phyloP scores from a whole-genome alignment of 2,888 invertebrate genomes.

The Ganaspis brasiliensis region DNA sequence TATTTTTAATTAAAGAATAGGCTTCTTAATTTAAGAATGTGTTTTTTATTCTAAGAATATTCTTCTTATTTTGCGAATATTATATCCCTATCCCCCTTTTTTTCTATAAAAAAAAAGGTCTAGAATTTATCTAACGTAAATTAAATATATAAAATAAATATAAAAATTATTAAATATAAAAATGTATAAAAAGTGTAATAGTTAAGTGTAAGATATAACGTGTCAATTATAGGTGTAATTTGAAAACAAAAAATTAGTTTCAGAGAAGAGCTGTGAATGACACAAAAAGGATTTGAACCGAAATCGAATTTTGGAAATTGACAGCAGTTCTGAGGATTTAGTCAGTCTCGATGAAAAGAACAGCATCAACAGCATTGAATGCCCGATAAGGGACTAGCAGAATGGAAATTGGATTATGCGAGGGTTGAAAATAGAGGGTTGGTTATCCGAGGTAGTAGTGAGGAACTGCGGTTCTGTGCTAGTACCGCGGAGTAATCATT shows the following conservation, averaged over 20 bases:
- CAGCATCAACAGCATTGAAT: slow-evolving; percentile 35
- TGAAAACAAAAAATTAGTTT: slow-evolving; percentile 1
- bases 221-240: too few species aligned
- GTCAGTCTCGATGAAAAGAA: slow-evolving; percentile 47
- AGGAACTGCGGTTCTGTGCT: slow-evolving; percentile 62
- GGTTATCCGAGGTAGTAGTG: slow-evolving; percentile 37
- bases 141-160: too few species aligned
- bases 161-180: too few species aligned
- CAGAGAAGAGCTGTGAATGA: not conserved
- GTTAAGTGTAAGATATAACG: too few species aligned
- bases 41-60: too few species aligned
- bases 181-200: too few species aligned
- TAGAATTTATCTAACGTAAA: too few species aligned
- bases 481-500: slow-evolving; percentile 65
- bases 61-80: too few species aligned
- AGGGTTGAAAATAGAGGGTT: slow-evolving; percentile 64
- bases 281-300: slow-evolving; percentile 7
- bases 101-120: too few species aligned
- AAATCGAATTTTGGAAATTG: slow-evolving; percentile 38
- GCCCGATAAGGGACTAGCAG: slow-evolving; percentile 55
- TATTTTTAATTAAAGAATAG: too few species aligned
- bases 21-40: too few species aligned
- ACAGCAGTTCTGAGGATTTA: slow-evolving; percentile 51
- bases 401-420: slow-evolving; percentile 73
- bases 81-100: too few species aligned